Conservation (phyloP, 2,797 vertebrate species). For the Oryzias sinensis region DNA sequence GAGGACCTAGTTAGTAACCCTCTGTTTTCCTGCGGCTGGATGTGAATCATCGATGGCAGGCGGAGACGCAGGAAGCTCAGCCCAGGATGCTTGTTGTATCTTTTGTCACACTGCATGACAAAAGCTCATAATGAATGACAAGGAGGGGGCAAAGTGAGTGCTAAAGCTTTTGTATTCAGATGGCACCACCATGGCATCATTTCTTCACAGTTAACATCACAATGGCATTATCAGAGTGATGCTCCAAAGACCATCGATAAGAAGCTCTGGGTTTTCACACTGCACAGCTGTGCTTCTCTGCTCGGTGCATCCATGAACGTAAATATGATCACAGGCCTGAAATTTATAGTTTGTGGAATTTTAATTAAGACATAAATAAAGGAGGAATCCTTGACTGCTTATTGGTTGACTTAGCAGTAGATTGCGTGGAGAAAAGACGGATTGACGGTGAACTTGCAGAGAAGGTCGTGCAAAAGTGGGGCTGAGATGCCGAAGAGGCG, state of each 20-base stretch:
- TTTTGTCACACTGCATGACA: conserved; percentile 65
- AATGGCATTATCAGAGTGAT: background rate
- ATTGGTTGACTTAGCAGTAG: conserved; percentile 62
- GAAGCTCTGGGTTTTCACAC: conserved; percentile 17
- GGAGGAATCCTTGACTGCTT: conserved; percentile 64
- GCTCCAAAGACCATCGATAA: background rate
- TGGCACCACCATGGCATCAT: conserved; percentile 4
- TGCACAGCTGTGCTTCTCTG: conserved; percentile 11
- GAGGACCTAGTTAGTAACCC: conserved; percentile 78
- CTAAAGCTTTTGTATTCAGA: conserved; percentile 24
- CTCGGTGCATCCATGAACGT: conserved; percentile 31
- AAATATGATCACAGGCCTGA: conserved; percentile 37
- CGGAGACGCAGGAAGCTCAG: conserved; percentile 53
- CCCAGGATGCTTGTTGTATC: conserved; percentile 56
- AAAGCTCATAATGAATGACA: conserved; percentile 54
- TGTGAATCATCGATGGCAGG: conserved; percentile 70
- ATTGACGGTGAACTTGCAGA: conserved; percentile 66
- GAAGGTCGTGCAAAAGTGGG: conserved; percentile 51
- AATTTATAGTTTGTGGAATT: conserved; percentile 27
- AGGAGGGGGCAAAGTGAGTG: conserved; percentile 31
- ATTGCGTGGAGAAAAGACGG: conserved; percentile 62
- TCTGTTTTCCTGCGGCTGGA: conserved; percentile 61
- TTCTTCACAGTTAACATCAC: background rate
- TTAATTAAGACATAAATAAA: conserved; percentile 8
- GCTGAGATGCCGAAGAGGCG: background rate